Base-by-base conservation (phyloP, 2,797 vertebrate genomes). In the Hypotaenidia okinawae region DNA sequence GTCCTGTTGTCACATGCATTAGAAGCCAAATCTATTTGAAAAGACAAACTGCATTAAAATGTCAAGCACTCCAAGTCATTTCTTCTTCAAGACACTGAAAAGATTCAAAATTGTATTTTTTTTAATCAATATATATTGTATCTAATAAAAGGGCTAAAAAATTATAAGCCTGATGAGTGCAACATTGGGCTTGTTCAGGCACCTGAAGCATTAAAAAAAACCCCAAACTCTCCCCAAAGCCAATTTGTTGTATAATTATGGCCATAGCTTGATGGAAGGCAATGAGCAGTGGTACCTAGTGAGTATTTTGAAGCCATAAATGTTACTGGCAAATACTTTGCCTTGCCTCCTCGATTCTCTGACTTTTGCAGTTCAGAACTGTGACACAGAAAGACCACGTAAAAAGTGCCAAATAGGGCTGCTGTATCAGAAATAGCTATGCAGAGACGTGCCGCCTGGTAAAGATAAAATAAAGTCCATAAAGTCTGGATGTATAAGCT, bases 11-110 rank as follows among this genome's bases (percentile, higher is more conserved):
- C 98, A 97, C 96, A 97, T 97, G 97, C 95, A 90, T 97, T 97
- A 97, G 97, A 97, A 97, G 95, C 97, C 96, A 98, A 97, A 97
- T 90, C 97, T 98, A 97, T 97, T 97, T 97, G 97, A 97, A 97
- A 98, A 98, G 97, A 98, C 96, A 96, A 98, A 96, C 47, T 93
- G 83, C 97, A 97, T 97, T 97, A 97, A 97, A 98, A 97, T 96
- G 97, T 97, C 98, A 98, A 95, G 88, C 19, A 33, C 66, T 97
- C 83, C 94, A 82, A 97, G 93, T 95, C 39, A 96, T 96, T 97
- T 97, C 93, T 97, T 97, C 95, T 95, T 86, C 96, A 97, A 95
- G 94, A 98, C 89, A 96, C 95, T 76, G 90, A 97, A 98, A 97
- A 97, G 83, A 97, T 94, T 91, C 81, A 97, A 95, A 97, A 76